Evolutionary conservation across 92 coral and sea anemone genomes (phyloP).

Genomic region (Micromussa lordhowensis): DNA sequence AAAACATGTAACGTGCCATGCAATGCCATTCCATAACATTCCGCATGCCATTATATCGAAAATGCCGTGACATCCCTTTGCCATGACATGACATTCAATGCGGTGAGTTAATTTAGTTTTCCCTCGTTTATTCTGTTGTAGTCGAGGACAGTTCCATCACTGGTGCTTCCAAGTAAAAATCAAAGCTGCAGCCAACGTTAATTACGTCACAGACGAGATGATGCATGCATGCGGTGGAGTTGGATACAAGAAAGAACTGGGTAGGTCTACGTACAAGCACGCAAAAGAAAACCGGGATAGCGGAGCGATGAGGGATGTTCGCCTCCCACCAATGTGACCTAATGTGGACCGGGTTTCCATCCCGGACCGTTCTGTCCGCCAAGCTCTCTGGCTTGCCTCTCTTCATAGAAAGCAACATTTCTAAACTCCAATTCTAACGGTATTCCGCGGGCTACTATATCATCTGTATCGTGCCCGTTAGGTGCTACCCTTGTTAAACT

Average conservation of each 20-base stretch:
- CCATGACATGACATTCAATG: neutral
- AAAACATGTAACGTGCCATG: neutral
- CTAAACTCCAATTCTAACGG: too few species aligned
- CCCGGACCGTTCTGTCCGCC: too few species aligned
- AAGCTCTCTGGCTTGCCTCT: too few species aligned
- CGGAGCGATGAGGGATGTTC: too few species aligned
- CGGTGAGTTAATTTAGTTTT: neutral
- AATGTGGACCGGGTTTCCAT: too few species aligned
- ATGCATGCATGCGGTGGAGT: constrained; percentile 76
- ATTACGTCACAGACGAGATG: constrained; percentile 67
- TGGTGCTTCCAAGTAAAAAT: constrained; percentile 77
- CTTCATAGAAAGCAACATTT: too few species aligned
- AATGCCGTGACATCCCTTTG: neutral
- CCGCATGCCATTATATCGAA: too few species aligned
- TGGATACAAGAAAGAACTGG: constrained; percentile 74
- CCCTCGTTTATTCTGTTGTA: neutral
- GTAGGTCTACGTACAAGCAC: constrained; percentile 27
- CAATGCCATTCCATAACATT: neutral
- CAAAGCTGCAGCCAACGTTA: constrained; percentile 64
- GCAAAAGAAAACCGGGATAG: neutral
- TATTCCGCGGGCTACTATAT: too few species aligned
- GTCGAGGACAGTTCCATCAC: constrained; percentile 63
- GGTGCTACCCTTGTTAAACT: too few species aligned
- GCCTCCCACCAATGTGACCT: too few species aligned
- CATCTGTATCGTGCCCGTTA: too few species aligned